Conservation (phyloP, 2,797 vertebrate genomes). For the Acanthopagrus latus region DNA sequence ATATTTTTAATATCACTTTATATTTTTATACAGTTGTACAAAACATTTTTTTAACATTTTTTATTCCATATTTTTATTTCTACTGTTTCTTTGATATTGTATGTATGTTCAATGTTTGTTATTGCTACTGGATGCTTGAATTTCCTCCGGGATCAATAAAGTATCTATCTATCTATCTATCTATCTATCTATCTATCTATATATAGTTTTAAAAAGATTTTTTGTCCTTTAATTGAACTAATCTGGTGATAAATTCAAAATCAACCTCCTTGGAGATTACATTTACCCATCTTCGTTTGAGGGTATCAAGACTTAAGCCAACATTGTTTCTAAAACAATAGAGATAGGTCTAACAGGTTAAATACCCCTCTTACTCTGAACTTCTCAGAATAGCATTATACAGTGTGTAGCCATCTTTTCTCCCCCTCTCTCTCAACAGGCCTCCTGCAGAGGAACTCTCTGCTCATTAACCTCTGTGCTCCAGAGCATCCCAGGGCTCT, state of each 20-base stretch:
- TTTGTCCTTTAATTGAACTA: not conserved
- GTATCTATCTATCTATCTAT: too few species aligned
- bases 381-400: not conserved
- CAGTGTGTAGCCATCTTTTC: constrained; percentile 24
- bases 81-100: too few species aligned
- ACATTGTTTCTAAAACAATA: constrained; percentile 26
- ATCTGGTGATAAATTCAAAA: constrained; percentile 3
- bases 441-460: constrained; percentile 54
- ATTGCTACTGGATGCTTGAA: too few species aligned
- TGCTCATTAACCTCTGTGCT: constrained; percentile 79
- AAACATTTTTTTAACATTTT: too few species aligned
- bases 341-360: not conserved
- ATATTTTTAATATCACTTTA: too few species aligned
- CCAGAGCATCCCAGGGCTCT: constrained; percentile 50
- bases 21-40: too few species aligned
- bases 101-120: too few species aligned
- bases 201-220: not conserved
- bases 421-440: constrained; percentile 34
- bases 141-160: too few species aligned
- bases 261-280: constrained; percentile 9
- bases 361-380: constrained; percentile 1
- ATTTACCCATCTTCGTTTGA: not conserved
- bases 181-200: too few species aligned
- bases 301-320: not conserved
- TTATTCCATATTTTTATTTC: too few species aligned